Conservation (phyloP, 2,888 invertebrate genomes). For the Mycalesis mineus region DNA sequence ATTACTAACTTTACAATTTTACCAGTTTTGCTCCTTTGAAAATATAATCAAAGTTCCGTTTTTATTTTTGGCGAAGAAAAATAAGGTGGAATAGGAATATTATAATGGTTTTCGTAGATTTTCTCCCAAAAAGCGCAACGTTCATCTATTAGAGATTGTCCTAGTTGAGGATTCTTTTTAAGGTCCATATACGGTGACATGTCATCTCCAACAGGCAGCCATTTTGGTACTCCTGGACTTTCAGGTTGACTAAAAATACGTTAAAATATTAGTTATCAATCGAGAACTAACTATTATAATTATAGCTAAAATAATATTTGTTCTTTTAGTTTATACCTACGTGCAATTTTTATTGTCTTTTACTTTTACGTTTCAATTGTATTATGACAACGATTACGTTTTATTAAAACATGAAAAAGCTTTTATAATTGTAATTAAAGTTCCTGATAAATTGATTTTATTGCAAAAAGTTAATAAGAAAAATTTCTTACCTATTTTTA, state of each 20-base stretch:
- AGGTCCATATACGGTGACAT: constrained; percentile 43
- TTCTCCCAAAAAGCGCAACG: constrained; percentile 43
- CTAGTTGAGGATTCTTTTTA: constrained; percentile 33
- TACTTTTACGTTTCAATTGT: no score
- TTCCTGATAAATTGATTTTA: no score
- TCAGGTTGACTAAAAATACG: constrained; percentile 43
- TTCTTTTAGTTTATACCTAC: no score
- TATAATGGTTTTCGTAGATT: constrained; percentile 44
- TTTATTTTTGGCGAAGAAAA: not conserved
- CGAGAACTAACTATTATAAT: no score
- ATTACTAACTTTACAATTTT: not conserved
- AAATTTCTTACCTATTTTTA: constrained; percentile 24
- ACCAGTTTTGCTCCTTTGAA: no score
- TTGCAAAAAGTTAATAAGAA: no score
- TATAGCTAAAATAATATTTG: no score
- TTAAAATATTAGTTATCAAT: no score
- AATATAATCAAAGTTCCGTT: not conserved
- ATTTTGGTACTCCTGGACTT: constrained; percentile 29
- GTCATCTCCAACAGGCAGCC: constrained; percentile 37
- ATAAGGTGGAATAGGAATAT: constrained; percentile 37
- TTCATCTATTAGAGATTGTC: constrained; percentile 32
- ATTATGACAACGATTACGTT: no score
- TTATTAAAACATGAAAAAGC: no score
- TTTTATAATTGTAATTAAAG: no score
- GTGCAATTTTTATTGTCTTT: no score